Evolutionary conservation across 53 echinoderm and acorn worm species (phyloP).

Genomic region (Echinometra lucunter): DNA sequence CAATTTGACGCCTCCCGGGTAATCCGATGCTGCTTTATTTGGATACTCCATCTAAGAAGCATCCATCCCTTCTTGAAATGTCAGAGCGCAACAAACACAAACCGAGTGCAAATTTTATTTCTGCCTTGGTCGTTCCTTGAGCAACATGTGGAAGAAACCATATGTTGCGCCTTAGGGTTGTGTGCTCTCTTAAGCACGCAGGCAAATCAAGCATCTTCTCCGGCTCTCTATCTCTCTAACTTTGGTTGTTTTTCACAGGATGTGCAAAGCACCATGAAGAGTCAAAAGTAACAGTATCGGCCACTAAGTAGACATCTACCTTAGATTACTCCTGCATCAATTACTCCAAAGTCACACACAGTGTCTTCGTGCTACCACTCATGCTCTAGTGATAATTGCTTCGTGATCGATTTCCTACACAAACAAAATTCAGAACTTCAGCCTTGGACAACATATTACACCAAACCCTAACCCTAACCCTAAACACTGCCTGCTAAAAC

Average conservation of each 20-base stretch:
- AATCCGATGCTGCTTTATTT: constrained; percentile 42
- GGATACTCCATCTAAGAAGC: neutral
- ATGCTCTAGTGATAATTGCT: too few relatives aligned
- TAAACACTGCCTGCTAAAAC: too few relatives aligned
- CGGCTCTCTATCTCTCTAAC: neutral
- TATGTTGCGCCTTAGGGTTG: neutral
- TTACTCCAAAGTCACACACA: neutral
- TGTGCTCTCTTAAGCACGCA: constrained; percentile 3
- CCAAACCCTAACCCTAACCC: too few relatives aligned
- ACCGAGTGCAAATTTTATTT: constrained; percentile 34
- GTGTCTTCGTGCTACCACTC: too few relatives aligned
- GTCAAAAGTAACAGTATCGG: neutral
- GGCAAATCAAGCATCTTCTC: neutral
- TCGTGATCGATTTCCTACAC: too few relatives aligned
- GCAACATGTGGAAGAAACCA: constrained; percentile 53
- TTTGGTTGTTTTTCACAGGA: neutral
- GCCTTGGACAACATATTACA: too few relatives aligned
- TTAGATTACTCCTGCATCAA: neutral
- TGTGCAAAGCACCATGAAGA: neutral
- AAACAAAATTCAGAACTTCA: too few relatives aligned
- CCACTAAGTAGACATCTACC: neutral
- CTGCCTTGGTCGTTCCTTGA: neutral
- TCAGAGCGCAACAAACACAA: constrained; percentile 37
- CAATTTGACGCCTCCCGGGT: constrained; percentile 32
- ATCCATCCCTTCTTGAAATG: constrained; percentile 23